Evolutionary conservation across 2,888 invertebrate genomes (phyloP).

Genomic region (Ceriagrion tenellum): DNA sequence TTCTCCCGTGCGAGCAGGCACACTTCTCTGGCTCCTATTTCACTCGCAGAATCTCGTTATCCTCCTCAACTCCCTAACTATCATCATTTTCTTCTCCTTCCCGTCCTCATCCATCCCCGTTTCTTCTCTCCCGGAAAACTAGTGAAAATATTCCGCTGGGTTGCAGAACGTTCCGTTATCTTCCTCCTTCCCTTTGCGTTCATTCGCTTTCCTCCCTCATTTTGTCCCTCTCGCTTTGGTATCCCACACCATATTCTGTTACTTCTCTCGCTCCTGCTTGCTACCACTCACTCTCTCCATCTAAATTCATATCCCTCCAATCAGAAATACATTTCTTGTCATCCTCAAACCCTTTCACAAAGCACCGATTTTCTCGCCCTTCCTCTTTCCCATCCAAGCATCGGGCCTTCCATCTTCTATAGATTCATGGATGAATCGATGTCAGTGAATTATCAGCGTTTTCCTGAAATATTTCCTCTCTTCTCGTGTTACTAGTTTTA

Average conservation of each 20-base stretch:
- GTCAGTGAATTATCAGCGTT: no score
- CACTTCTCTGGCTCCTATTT: not conserved
- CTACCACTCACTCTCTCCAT: no score
- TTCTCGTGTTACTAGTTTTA: no score
- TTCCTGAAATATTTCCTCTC: no score
- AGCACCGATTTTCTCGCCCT: not conserved
- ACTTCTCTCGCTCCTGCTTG: not conserved
- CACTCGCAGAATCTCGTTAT: conserved; percentile 25
- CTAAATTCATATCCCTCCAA: not conserved
- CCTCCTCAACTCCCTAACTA: conserved; percentile 26
- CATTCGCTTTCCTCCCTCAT: not conserved
- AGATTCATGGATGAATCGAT: no score
- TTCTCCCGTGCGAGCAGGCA: not conserved
- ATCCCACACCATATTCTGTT: not conserved
- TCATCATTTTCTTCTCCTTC: not conserved
- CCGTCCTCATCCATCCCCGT: not conserved
- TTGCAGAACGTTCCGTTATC: not conserved
- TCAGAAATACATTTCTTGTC: not conserved
- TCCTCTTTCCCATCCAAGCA: not conserved
- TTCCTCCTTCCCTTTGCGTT: not conserved
- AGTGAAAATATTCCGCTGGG: conserved; percentile 45
- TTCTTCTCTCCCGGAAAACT: not conserved
- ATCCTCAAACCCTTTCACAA: not conserved
- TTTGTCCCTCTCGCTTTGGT: not conserved
- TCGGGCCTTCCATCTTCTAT: not conserved